phyloP scores from a whole-genome alignment of 2,113 vertebrate species.

The Anoura caudifer region DNA sequence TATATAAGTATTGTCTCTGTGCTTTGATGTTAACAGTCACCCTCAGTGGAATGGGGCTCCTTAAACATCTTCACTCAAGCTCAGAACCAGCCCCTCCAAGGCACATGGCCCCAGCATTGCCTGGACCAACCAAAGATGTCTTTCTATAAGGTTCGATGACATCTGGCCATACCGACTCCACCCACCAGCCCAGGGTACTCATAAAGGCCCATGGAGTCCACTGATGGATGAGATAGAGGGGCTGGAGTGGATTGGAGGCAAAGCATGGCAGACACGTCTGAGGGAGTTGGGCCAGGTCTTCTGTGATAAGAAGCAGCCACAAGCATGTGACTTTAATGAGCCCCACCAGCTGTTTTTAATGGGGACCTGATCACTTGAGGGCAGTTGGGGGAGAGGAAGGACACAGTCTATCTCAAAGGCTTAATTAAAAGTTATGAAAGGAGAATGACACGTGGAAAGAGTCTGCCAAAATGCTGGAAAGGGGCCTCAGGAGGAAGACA shows the following conservation, averaged over 20 bases:
- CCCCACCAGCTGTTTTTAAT: constrained; percentile 46
- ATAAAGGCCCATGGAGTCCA: not conserved
- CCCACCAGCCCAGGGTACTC: not conserved
- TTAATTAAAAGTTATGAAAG: constrained; percentile 63
- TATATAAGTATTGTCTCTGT: not conserved
- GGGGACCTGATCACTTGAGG: constrained; percentile 6
- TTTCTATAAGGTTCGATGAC: not conserved
- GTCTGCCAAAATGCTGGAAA: not conserved
- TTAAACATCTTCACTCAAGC: not conserved
- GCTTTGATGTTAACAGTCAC: not conserved
- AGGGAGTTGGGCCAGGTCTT: not conserved
- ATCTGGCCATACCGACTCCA: not conserved
- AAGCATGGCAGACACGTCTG: not conserved
- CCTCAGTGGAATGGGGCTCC: not conserved
- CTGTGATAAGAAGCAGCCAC: not conserved
- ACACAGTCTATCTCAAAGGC: not conserved
- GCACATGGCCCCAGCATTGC: not conserved
- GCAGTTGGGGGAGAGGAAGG: not conserved
- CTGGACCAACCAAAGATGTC: not conserved
- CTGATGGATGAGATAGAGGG: not conserved
- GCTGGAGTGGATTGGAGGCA: not conserved
- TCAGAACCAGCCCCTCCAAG: not conserved
- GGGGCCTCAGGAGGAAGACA: not conserved
- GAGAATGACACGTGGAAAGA: constrained; percentile 47
- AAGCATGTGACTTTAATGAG: constrained; percentile 25